Base-by-base conservation (phyloP, 2,113 vertebrate genomes). In the Turnix velox region DNA sequence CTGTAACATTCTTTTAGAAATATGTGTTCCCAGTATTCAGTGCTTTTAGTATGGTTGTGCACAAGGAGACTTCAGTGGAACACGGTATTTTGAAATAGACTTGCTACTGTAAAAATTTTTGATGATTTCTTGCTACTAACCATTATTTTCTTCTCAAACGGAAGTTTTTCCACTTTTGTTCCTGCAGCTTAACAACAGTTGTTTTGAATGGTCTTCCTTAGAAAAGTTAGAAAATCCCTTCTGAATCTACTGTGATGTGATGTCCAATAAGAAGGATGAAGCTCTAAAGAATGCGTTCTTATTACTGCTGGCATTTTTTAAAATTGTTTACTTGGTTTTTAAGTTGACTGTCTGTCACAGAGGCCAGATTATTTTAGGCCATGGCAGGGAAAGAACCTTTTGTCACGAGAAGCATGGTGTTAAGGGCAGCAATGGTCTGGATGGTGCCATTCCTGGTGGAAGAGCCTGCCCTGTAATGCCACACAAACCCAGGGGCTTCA, bases 321-420 rank as follows among this genome's bases (percentile, higher is more conserved):
- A 12, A 6, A 18, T 10, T 25, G 2, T 22, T 51, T 35, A 4
- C 10, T 61, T 51, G 4, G 5, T 52, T 80, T 62, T 46, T 40
- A 59, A 46, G 33, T 4, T 46, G n/a, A 19, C n/a, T 54, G n/a
- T n/a, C 48, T 51, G 11, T 63, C 8, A 23, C 25, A 48, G 58
- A 45, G 12, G 14, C 25, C 6, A 25, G 0, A 1, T 8, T 52
- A 33, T 57, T 78, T 74, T 78, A 48, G 31, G 18, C n/a, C 13
- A 30, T 4, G 12, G 35, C 30, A 54, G 66, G 35, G 59, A 48
- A 27, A 40, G 11, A 73, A 75, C 46, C 20, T 51, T 93, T 87
- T 31, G 42, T 9, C 59, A 74, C 5, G 1, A 27, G 24, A 71
- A 19, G 39, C 0, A 0, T 27, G 35, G 33, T 1, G 2, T 55